A percentile compares a stretch with the other conserved stretches of the same genome.
Evolutionary conservation across 2,797 vertebrate species (phyloP).

Genomic region (Peromyscus eremicus): DNA sequence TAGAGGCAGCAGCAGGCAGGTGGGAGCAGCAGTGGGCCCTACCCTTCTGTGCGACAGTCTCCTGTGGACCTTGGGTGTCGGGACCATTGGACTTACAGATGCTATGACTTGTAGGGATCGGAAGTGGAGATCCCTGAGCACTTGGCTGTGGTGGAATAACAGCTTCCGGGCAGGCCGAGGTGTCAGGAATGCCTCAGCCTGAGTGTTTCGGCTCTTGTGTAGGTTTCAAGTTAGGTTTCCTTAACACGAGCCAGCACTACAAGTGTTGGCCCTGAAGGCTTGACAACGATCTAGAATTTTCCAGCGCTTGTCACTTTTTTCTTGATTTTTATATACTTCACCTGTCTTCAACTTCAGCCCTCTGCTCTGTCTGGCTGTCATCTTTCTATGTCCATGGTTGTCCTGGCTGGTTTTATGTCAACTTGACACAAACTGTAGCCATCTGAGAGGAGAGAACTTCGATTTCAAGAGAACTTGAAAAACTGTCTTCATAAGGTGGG

Average conservation of each 20-base stretch:
- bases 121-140: background rate
- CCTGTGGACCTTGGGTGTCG: background rate
- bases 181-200: background rate
- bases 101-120: background rate
- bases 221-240: background rate
- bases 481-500: background rate
- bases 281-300: background rate
- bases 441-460: background rate
- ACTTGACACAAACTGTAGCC: background rate
- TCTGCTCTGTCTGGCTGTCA: too few relatives aligned
- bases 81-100: background rate
- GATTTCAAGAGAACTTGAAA: too few relatives aligned
- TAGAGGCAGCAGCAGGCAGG: background rate
- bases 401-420: background rate
- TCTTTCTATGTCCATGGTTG: background rate
- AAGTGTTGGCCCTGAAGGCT: background rate
- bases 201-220: background rate
- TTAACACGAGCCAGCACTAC: background rate
- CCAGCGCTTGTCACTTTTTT: background rate
- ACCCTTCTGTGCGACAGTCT: background rate
- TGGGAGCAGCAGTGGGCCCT: too few relatives aligned
- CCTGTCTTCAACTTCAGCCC: too few relatives aligned
- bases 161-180: background rate
- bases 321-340: background rate
- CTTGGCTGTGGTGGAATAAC: background rate